Base-by-base conservation (phyloP, 30 jellyfish, hydroid and myxozoan species). In the Aurelia aurita region DNA sequence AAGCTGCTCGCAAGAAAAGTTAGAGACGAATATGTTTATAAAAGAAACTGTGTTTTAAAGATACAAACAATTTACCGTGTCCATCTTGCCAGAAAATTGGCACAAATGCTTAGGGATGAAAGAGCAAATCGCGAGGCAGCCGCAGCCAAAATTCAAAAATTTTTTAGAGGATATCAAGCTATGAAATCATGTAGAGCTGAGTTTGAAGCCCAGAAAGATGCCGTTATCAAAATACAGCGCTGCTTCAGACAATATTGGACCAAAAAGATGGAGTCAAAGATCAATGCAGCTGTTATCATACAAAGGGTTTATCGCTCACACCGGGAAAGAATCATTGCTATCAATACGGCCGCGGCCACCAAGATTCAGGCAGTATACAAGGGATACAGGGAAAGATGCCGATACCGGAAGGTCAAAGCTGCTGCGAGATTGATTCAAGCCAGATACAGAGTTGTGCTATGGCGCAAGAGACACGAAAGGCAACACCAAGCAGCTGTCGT, bases 11-110 rank as follows among this genome's bases (percentile, higher is more conserved):
- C 82, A 8, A 54, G 31, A 85, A 23, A 60, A 68, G 15, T 39
- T 21, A 77, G 88, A 59, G 35, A 54, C 21, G 59, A 75, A 9
- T 80, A 27, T 64, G 59, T 80, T 23, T 67, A 27, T 19, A 23
- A 68, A 69, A 54, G 57, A 27, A 9, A 57, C n/a, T 14, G 91
- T 19, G 91, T 72, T 21, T 16, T 78, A 6, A 78, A 21, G 74
- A 77, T 87, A 55, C 96, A 87, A 64, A 43, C 69, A 10, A 21
- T 51, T 16, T 64, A 75, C 27, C 74, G 91, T 7, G 18, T 51
- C 14, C 57, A 54, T 74, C 21, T 20, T 5, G 84, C 84, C 2
- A 72, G 34, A 31, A 46, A 22, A 18, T 27, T 45, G 22, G 53
- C 29, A 15, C 66, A 55, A 55, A 25, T 25, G 25, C 31, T 55